A percentile compares a stretch with the other conserved stretches of the same genome.
phyloP scores from a whole-genome alignment of 2,888 invertebrate species.

The Tolmerus cingulatus region DNA sequence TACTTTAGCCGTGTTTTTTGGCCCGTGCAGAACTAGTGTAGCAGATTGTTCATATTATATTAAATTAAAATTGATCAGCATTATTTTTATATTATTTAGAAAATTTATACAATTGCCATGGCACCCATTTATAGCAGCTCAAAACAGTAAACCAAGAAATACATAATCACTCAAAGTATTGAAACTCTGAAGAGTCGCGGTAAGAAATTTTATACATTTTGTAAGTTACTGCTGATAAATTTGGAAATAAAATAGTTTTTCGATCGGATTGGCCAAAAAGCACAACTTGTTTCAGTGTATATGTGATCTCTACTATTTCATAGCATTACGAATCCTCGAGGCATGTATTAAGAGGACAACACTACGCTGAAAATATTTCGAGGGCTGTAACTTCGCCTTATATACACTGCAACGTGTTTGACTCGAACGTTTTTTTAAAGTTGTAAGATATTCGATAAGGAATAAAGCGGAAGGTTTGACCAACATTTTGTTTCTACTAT shows the following conservation, averaged over 20 bases:
- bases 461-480: background rate
- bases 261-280: background rate
- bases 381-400: conserved; percentile 36
- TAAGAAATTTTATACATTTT: background rate
- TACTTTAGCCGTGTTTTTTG: background rate
- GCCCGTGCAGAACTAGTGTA: background rate
- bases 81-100: too few species aligned
- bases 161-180: too few species aligned
- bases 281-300: background rate
- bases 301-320: background rate
- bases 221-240: background rate
- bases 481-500: background rate
- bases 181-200: too few species aligned
- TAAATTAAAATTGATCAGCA: background rate
- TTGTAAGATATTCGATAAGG: background rate
- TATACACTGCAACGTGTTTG: background rate
- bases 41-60: background rate
- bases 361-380: background rate
- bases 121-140: too few species aligned
- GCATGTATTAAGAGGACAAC: background rate
- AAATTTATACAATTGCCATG: too few species aligned
- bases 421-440: background rate
- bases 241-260: background rate
- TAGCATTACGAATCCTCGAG: background rate
- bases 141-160: too few species aligned